phyloP scores from a whole-genome alignment of 2,888 invertebrate genomes.

The Pyrgus malvae region DNA sequence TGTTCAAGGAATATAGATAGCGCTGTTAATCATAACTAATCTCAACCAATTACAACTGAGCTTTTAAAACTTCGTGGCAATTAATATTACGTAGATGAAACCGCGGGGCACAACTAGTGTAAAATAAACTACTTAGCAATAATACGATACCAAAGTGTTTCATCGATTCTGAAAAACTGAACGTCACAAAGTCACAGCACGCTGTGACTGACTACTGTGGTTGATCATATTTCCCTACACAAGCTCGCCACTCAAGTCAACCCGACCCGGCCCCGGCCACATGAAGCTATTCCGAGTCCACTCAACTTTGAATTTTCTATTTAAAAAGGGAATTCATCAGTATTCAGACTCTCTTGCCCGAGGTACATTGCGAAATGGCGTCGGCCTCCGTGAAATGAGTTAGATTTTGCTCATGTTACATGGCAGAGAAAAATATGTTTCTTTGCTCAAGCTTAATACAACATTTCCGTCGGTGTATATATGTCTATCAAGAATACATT shows the following conservation, averaged over 20 bases:
- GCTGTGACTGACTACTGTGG: background rate
- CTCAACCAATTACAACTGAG: too few species aligned
- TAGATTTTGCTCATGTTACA: background rate
- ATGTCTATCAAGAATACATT: too few species aligned
- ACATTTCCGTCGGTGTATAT: too few species aligned
- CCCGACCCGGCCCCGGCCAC: conserved; percentile 10
- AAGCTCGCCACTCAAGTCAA: conserved; percentile 14
- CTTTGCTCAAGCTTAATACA: background rate
- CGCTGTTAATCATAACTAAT: too few species aligned
- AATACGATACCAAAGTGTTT: too few species aligned
- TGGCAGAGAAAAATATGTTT: background rate
- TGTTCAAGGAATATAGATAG: too few species aligned
- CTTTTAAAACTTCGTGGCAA: too few species aligned
- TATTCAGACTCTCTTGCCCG: conserved; percentile 16
- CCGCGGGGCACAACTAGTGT: too few species aligned
- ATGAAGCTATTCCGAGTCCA: conserved; percentile 5
- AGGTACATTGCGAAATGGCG: conserved; percentile 4
- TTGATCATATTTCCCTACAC: background rate
- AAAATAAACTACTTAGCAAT: too few species aligned
- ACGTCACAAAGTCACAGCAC: background rate
- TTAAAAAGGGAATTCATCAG: conserved; percentile 26
- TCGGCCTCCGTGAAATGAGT: conserved; percentile 2
- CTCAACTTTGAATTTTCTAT: conserved; percentile 16
- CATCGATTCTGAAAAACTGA: background rate
- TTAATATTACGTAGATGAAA: too few species aligned